Percentiles rank a stretch among this genome's conserved stretches.
phyloP scores from a whole-genome alignment of 2,113 vertebrate species.

The Sarotherodon lohbergeri region DNA sequence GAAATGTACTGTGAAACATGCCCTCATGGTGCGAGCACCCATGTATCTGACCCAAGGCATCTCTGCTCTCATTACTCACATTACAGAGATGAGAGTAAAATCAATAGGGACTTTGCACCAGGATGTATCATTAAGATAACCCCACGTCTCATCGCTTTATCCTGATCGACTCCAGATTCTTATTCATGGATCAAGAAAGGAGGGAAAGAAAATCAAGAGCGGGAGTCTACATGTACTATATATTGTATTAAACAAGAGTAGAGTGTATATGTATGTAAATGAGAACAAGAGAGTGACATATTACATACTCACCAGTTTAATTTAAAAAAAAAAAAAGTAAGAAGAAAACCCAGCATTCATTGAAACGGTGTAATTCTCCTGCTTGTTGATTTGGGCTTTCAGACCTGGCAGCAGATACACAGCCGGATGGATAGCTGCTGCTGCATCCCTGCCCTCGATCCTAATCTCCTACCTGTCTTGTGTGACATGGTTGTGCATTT shows the following conservation, averaged over 20 bases:
- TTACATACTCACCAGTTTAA: conserved; percentile 8
- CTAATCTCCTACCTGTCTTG: conserved; percentile 50
- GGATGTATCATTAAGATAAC: conserved; percentile 46
- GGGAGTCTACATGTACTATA: neutral
- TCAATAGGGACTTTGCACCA: conserved; percentile 25
- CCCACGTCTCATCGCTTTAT: neutral
- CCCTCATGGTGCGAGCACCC: neutral
- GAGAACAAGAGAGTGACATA: conserved; percentile 5
- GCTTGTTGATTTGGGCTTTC: neutral
- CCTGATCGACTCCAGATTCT: conserved; percentile 10
- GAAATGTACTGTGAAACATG: neutral
- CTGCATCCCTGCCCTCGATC: conserved; percentile 29
- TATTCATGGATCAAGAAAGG: conserved; percentile 10
- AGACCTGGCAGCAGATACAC: neutral
- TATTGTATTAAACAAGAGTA: neutral
- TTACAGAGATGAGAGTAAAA: conserved; percentile 36
- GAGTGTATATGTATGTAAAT: neutral
- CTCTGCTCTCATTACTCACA: conserved; percentile 36
- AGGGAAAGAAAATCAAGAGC: neutral
- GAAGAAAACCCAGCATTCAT: neutral
- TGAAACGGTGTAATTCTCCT: neutral
- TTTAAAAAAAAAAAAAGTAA: neutral
- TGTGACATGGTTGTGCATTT: conserved; percentile 51
- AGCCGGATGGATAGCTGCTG: conserved; percentile 21
- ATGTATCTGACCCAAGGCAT: conserved; percentile 1